These are phyloP conservation scores for Trachemys scripta DNA, from an alignment of 2,113 vertebrate genomes.

Conservation along the genomic window DNA sequence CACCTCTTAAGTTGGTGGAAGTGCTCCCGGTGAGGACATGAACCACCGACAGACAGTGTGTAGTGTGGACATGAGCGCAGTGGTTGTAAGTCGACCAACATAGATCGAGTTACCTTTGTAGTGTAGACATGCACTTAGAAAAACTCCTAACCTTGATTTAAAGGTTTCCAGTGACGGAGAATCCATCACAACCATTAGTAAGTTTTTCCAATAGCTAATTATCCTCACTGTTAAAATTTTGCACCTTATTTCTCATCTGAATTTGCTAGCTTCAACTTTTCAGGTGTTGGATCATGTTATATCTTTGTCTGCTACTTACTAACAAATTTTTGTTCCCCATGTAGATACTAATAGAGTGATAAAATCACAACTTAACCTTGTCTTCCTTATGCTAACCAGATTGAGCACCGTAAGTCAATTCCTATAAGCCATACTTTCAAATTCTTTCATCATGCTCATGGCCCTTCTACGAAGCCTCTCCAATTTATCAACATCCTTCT, in stretches of 20 bases:
- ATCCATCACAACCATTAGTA: not conserved
- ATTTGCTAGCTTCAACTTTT: not conserved
- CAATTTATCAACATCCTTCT: too few species aligned
- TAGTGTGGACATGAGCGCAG: too few species aligned
- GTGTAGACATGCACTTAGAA: not conserved
- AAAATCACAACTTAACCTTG: not conserved
- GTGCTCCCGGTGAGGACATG: too few species aligned
- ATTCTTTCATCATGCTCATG: not conserved
- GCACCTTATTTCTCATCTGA: not conserved
- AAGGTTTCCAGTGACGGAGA: conserved; percentile 25
- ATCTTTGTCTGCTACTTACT: not conserved
- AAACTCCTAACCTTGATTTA: not conserved
- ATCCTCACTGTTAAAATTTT: not conserved
- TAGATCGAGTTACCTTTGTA: too few species aligned
- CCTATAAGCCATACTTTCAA: not conserved
- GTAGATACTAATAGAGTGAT: not conserved
- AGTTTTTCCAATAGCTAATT: not conserved
- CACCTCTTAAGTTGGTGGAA: too few species aligned
- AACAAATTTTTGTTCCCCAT: not conserved
- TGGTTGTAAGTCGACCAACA: too few species aligned
- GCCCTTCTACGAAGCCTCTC: too few species aligned
- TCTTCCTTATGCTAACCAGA: not conserved
- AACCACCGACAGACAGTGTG: too few species aligned
- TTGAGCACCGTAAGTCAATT: not conserved
- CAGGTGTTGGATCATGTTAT: not conserved